Base-by-base conservation (phyloP, 2,113 vertebrate genomes). In the Chaetorhynchus papuensis region DNA sequence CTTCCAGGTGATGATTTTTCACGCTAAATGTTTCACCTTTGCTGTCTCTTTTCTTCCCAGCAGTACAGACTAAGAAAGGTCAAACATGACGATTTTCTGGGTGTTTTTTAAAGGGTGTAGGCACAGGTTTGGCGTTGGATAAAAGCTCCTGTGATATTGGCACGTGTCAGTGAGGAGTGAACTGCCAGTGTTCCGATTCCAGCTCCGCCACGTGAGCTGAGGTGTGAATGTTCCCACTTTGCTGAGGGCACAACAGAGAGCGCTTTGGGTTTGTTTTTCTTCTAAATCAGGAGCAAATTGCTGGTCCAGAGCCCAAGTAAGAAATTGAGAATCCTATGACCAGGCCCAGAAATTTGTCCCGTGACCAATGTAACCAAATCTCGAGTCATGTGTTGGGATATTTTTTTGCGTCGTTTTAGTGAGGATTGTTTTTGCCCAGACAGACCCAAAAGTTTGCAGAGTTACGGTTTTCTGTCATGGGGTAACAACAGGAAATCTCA, bases 131-230 rank as follows among this genome's bases (percentile, higher is more conserved):
- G 74, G 41, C 14, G 8, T 23, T 71, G 21, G 53, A 2, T 47
- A 31, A 61, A 57, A 31, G 2, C 4, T 2, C 3, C 14, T 26
- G 44, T 68, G 66, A 4, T 39, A 10, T 2, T 70, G 59, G 16
- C 15, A 28, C 1, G 1, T 52, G 11, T 41, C n/a, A 57, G 35
- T 7, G n/a, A 21, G 64, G 33, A 64, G 26, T 0, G 6, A 37
- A 13, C 13, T 30, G 41, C 3, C 47, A 24, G 17, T 6, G 20
- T 60, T 35, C 3, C 10, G 12, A 4, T 75, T 64, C 50, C 50
- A 57, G 10, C 60, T 70, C 37, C 35, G 21, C 41, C 15, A 1
- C 6, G 5, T 9, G 7, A 42, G 3, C 17, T 47, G 42, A 21
- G n/a, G 18, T n/a, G 35, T 16, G 56, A 78, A 14, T 3, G 12